phyloP scores from a whole-genome alignment of 1,140 invertebrate genomes.

The Platorchestia sp. region DNA sequence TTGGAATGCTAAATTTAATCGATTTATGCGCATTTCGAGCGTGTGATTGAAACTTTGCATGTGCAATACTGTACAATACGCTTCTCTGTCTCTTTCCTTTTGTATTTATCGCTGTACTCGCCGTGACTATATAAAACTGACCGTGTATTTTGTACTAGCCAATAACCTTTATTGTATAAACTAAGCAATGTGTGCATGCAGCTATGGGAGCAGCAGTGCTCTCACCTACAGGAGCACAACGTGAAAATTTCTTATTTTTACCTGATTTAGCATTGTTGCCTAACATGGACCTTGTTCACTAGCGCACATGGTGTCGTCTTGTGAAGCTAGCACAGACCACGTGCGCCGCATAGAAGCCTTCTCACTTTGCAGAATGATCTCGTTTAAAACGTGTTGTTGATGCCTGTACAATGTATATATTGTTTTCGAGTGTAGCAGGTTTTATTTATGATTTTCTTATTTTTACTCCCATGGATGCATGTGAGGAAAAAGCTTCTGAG shows the following conservation, averaged over 20 bases:
- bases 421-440: neutral
- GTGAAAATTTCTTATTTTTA: neutral
- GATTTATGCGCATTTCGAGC: neutral
- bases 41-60: neutral
- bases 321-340: neutral
- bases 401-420: neutral
- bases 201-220: neutral
- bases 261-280: neutral
- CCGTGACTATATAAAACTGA: constrained; percentile 24
- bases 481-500: neutral
- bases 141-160: constrained; percentile 47
- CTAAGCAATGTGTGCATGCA: neutral
- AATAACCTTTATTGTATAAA: neutral
- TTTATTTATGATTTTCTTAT: neutral
- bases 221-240: neutral
- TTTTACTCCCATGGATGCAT: too few relatives aligned
- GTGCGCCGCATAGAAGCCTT: neutral
- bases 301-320: neutral
- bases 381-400: neutral
- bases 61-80: constrained; percentile 50
- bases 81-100: neutral
- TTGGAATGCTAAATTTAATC: neutral
- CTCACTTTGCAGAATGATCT: neutral
- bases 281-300: neutral
- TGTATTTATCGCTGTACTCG: constrained; percentile 32